Evolutionary conservation across 2,797 vertebrate genomes (phyloP), one percentile per base, ranked within the genome.

Genomic region (Chiroxiphia lanceolata): DNA sequence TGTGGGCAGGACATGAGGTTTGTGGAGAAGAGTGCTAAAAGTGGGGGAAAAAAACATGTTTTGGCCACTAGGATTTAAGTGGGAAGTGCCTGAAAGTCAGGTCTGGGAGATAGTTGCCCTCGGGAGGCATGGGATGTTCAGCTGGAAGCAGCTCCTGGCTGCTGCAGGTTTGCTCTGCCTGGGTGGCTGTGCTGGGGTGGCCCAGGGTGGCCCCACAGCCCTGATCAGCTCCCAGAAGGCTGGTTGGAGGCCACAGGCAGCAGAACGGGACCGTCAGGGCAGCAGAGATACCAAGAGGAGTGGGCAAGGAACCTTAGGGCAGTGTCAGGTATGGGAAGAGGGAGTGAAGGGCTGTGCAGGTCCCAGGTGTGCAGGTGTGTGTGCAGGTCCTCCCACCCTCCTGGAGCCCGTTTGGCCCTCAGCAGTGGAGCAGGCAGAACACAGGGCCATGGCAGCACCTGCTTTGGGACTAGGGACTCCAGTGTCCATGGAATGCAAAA

Each of bases 41-140:
- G 5, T 8, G 17, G 1, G 11, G 8, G 3, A 9, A 18, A 13
- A 15, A 15, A 36, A 31, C 18, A 56, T 0, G 1, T 19, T 87
- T 47, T 57, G 48, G 17, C 68, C 27, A 19, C n/a, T 21, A 16
- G 29, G 11, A 13, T 71, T 45, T 57, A n/a, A 3, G 33, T n/a
- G 45, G 29, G 29, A 74, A 50, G 36, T 69, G 29, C 56, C 50
- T 54, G 12, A 50, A 81, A 68, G n/a, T 50, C 61, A 54, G 56
- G 7, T 54, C 26, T 38, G 25, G 68, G 36, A 48, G 40, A 33
- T 4, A 5, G 10, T 23, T 87, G 48, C 20, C 38, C 19, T 93
- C 3, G 1, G 86, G 48, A 71, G 56, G 12, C 13, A 6, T 13
- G 23, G 22, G 8, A 40, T 54, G 34, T 36, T 60, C 48, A 38